A percentile compares a stretch with the other conserved stretches of the same genome.
Conservation (phyloP, 2,797 vertebrate genomes). For the Bovichtus diacanthus region DNA sequence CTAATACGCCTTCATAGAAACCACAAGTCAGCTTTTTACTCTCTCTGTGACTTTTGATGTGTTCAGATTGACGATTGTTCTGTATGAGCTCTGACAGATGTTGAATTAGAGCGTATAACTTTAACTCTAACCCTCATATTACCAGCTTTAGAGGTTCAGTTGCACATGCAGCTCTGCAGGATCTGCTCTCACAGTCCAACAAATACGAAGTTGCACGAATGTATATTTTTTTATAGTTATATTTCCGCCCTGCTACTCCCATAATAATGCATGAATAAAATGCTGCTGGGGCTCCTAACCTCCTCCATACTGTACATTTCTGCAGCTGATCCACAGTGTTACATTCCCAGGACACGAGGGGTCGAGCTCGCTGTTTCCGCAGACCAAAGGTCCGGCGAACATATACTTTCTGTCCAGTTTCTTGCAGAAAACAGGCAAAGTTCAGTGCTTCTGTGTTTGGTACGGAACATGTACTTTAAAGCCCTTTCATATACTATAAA, state of each 20-base stretch:
- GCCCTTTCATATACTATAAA: slow-evolving; percentile 33
- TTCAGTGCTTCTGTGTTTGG: slow-evolving; percentile 16
- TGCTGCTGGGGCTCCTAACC: neutral
- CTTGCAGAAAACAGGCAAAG: slow-evolving; percentile 33
- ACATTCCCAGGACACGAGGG: slow-evolving; percentile 54
- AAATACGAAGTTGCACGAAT: neutral
- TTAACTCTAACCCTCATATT: neutral
- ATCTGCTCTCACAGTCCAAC: neutral
- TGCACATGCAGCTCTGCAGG: slow-evolving; percentile 9
- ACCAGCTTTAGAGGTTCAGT: neutral
- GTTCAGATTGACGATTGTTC: slow-evolving; percentile 1
- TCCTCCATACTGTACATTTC: slow-evolving; percentile 14
- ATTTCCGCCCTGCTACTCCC: neutral
- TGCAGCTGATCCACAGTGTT: slow-evolving; percentile 53
- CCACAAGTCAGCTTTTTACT: neutral
- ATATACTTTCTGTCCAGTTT: slow-evolving; percentile 4
- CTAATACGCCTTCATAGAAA: no score
- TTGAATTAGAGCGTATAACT: slow-evolving; percentile 19
- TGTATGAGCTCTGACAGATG: neutral
- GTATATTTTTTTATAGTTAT: neutral
- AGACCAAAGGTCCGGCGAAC: slow-evolving; percentile 54
- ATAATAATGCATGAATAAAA: slow-evolving; percentile 11
- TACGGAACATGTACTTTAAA: slow-evolving; percentile 41
- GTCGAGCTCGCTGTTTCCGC: slow-evolving; percentile 39
- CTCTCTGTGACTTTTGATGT: neutral